These are phyloP conservation scores for Paratilapia polleni DNA, from an alignment of 2,113 vertebrate species.

Conservation along the genomic window DNA sequence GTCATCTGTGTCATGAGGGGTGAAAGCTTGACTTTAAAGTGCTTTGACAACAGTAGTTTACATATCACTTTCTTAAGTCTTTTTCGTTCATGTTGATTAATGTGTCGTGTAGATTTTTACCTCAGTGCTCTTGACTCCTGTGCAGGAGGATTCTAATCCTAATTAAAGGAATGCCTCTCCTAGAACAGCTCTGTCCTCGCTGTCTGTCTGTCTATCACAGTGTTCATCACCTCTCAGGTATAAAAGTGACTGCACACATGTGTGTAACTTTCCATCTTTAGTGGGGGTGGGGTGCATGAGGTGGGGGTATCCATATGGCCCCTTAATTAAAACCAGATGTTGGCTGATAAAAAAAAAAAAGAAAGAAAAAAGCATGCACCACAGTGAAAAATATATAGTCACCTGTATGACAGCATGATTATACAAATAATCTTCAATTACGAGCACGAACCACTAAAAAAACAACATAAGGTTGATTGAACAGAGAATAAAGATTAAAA, in stretches of 20 bases:
- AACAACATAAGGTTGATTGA: neutral
- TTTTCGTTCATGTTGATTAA: neutral
- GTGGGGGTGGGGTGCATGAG: neutral
- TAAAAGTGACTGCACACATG: slow-evolving; percentile 39
- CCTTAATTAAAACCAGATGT: slow-evolving; percentile 74
- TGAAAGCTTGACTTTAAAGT: neutral
- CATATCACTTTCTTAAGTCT: neutral
- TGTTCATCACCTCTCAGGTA: slow-evolving; percentile 61
- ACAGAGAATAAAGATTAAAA: neutral
- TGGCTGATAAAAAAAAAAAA: slow-evolving; percentile 37
- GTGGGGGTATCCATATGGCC: slow-evolving; percentile 67
- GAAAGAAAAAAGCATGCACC: slow-evolving; percentile 48
- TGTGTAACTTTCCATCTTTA: slow-evolving; percentile 66
- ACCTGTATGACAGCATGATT: slow-evolving; percentile 13
- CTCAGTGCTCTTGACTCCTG: neutral
- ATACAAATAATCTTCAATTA: neutral
- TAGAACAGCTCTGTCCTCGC: neutral
- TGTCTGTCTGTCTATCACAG: neutral
- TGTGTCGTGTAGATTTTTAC: neutral
- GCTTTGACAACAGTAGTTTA: neutral
- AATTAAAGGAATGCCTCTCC: neutral
- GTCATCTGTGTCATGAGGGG: neutral
- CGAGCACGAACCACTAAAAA: neutral
- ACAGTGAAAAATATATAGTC: slow-evolving; percentile 38
- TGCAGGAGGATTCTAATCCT: neutral